Evolutionary conservation across 2,113 vertebrate species (phyloP), one percentile per base, ranked within the genome.

Genomic region (Pangasianodon gigas): DNA sequence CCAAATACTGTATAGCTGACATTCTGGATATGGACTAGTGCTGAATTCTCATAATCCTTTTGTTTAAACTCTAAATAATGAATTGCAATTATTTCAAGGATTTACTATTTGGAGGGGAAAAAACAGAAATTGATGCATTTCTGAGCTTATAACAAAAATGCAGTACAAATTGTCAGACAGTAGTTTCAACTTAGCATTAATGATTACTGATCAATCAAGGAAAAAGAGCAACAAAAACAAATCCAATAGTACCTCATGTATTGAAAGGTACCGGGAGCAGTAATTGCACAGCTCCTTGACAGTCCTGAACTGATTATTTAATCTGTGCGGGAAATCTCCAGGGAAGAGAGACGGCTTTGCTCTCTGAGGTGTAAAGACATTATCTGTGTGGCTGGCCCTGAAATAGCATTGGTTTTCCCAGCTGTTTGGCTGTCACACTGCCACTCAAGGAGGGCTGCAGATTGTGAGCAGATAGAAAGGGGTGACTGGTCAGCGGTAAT

Each of bases 281-380:
- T 91, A 91, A 91, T 91, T 89, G 89, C 77, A 41, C 58, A 7
- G 93, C 88, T 92, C 89, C 90, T 71, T 93, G 93, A 94, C 94
- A 94, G 90, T 84, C 89, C 26, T 92, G 92, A 88, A 94, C 93
- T 95, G 93, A 94, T 95, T 93, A 93, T 95, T 94, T 94, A 93
- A 96, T 95, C 95, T 94, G 86, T 91, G 91, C 91, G 92, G 91
- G 91, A 93, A 95, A 93, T 93, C 95, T 96, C 95, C 90, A 91
- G 94, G 92, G 94, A 94, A 94, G 94, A 93, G 94, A 93, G 87
- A 93, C 91, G 90, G 93, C 94, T 95, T 95, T 94, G 94, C 95
- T 94, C 95, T 96, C 96, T 96, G 95, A 95, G 95, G 96, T 94
- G 92, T 94, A 95, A 94, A 95, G 95, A 96, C 95, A 96, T 95